Evolutionary conservation across 2,888 invertebrate species (phyloP), one percentile per base, ranked within the genome.

Genomic region (Lymantria monacha): DNA sequence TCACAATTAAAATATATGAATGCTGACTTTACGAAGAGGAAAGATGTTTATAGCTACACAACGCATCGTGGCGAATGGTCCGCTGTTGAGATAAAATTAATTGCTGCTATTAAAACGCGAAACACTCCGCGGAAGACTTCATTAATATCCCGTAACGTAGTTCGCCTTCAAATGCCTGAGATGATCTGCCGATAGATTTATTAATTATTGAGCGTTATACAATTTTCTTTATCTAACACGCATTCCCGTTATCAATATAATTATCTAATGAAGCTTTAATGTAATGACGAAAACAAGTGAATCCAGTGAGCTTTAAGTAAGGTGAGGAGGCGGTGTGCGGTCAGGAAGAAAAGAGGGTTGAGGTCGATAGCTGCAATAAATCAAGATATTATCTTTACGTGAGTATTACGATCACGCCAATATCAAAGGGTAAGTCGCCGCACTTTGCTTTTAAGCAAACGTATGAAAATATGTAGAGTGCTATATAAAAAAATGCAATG

Each of bases 81-180:
- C 76, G 83, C 79, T 79, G 80, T 85, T 81, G 81, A 84, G 89
- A 88, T 90, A 87, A 88, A 85, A 89, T 89, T 89, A 87, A 89
- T 88, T 74, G 83, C 75, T 11, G 73, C 87, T 79, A 89, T 90
- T 88, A 88, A 87, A 86, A 74, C 76, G 83, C 85, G 85, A 87
- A 88, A 84, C 82, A 76, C 81, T 83, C 82, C 71, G 72, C 80
- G 83, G 83, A 89, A 88, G 87, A 87, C 85, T 89, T 87, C 87
- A 89, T 90, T 89, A 87, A 89, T 90, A 87, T 84, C 76, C 79
- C 77, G 76, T 81, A 72, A 81, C 76, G 74, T 76, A 77, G 64
- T 76, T 81, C 87, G 87, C 89, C 87, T 84, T 79, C 74, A 81
- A 82, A 85, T 76, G 72, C 77, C 72, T 66, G 66, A 80, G 86